Evolutionary conservation across 2,888 invertebrate species (phyloP).

Genomic region (Unio pictorum): DNA sequence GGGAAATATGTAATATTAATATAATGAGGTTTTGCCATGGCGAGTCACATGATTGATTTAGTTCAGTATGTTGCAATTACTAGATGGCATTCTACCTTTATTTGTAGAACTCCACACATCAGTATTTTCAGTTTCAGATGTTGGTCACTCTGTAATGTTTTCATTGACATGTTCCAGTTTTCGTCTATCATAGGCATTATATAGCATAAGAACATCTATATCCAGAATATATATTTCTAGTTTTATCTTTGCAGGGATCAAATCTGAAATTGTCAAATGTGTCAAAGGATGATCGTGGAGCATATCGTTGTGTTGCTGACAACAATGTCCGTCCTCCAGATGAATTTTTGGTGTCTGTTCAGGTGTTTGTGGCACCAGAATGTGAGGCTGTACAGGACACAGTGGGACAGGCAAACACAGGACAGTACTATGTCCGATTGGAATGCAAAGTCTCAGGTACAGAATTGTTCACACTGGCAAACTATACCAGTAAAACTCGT

Average conservation of each 20-base stretch:
- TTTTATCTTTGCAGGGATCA: constrained; percentile 42
- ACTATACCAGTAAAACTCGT: no score
- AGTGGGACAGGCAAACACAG: constrained; percentile 69
- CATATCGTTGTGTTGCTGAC: constrained; percentile 70
- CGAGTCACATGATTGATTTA: no score
- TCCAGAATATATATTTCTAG: background rate
- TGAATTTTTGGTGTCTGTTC: constrained; percentile 61
- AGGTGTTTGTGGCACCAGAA: constrained; percentile 62
- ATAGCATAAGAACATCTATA: background rate
- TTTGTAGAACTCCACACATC: background rate
- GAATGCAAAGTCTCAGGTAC: constrained; percentile 68
- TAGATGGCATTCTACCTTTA: no score
- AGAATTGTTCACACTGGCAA: no score
- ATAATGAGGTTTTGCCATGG: no score
- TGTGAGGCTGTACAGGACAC: constrained; percentile 62
- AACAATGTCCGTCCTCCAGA: constrained; percentile 69
- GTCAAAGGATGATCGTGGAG: constrained; percentile 56
- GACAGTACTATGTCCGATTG: constrained; percentile 63
- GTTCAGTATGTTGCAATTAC: no score
- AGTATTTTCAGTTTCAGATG: no score
- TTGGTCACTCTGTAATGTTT: background rate
- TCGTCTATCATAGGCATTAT: no score
- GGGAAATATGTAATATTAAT: no score
- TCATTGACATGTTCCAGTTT: no score
- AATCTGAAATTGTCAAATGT: constrained; percentile 47